phyloP scores from a whole-genome alignment of 2,888 invertebrate genomes.

The Polydesmus complanatus region DNA sequence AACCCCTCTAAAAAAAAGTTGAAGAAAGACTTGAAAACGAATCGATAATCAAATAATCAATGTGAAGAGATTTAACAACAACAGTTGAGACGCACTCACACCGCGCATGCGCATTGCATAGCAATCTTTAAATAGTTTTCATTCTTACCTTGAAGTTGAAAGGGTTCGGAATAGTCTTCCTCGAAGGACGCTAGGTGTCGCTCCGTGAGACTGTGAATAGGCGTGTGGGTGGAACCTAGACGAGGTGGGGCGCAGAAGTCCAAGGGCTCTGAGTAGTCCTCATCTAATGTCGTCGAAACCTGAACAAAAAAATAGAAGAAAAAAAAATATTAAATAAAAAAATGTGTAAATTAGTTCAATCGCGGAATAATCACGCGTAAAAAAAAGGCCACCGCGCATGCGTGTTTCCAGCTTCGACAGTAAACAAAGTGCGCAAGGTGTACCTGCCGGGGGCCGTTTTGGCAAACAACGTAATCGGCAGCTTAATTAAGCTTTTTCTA shows the following conservation, averaged over 20 bases:
- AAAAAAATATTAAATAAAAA: too few relatives aligned
- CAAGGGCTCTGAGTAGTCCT: not conserved
- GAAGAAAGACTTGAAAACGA: not conserved
- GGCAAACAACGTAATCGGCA: too few relatives aligned
- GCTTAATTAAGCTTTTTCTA: too few relatives aligned
- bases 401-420: not conserved
- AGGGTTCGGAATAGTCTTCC: not conserved
- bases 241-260: too few relatives aligned
- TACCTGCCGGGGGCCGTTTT: too few relatives aligned
- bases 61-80: not conserved
- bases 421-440: too few relatives aligned
- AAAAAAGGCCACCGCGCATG: too few relatives aligned
- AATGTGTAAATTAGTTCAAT: not conserved
- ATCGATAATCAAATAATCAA: not conserved
- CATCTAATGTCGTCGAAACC: not conserved
- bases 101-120: not conserved
- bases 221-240: too few relatives aligned
- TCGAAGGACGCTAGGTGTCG: not conserved
- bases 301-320: too few relatives aligned
- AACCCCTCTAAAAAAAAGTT: too few relatives aligned
- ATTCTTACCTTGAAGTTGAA: too few relatives aligned
- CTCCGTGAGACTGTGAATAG: not conserved
- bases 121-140: not conserved
- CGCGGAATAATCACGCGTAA: not conserved
- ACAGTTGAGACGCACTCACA: not conserved